phyloP scores from a whole-genome alignment of 1,140 invertebrate genomes.

The Diabrotica virgifera region DNA sequence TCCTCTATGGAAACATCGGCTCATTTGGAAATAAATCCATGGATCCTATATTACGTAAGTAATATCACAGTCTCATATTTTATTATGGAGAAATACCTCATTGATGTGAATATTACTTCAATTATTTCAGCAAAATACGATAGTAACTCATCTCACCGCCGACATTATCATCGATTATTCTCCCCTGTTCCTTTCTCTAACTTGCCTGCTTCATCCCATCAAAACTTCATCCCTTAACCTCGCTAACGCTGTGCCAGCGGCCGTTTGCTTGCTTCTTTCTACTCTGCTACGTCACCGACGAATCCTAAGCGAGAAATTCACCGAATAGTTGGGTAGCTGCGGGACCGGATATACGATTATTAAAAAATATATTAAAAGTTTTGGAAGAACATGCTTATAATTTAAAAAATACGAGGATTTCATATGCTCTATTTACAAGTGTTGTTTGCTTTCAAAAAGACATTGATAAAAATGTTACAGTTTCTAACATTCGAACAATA shows the following conservation, averaged over 20 bases:
- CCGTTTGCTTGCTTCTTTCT: background rate
- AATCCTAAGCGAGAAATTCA: background rate
- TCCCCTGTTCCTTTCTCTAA: slow-evolving; percentile 1
- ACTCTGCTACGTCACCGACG: background rate
- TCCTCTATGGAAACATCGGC: too few relatives aligned
- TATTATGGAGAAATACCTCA: background rate
- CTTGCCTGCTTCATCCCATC: background rate
- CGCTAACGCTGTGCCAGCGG: background rate
- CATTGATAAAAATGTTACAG: too few relatives aligned
- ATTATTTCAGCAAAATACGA: slow-evolving; percentile 2
- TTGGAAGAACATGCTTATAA: too few relatives aligned
- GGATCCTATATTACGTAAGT: background rate
- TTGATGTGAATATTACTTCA: slow-evolving; percentile 1
- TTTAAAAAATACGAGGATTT: too few relatives aligned
- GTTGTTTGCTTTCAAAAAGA: too few relatives aligned
- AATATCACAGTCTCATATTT: background rate
- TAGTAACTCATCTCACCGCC: slow-evolving; percentile 1
- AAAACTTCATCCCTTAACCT: background rate
- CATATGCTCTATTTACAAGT: too few relatives aligned
- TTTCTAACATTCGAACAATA: too few relatives aligned
- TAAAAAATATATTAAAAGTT: too few relatives aligned
- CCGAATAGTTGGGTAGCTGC: background rate
- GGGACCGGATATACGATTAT: too few relatives aligned
- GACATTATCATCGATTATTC: slow-evolving; percentile 2
- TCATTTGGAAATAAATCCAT: background rate